Conservation (phyloP, 2,113 vertebrate species). For the Lucifuga dentata region DNA sequence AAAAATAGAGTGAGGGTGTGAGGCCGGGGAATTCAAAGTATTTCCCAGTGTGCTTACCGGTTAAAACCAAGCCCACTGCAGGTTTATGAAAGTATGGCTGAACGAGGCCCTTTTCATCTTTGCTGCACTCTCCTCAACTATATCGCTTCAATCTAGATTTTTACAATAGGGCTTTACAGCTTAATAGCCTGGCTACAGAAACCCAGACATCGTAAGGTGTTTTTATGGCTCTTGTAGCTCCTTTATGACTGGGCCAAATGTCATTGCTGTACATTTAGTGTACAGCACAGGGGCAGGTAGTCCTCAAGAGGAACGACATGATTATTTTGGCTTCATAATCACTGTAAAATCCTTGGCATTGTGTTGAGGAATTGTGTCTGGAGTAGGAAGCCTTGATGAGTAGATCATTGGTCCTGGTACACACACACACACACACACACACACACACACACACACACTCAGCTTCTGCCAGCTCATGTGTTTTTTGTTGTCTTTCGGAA, state of each 20-base stretch:
- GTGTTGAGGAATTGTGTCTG: slow-evolving; percentile 3
- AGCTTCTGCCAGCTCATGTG: slow-evolving; percentile 41
- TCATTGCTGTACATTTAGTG: slow-evolving; percentile 59
- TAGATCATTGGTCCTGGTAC: not conserved
- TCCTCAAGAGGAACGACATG: slow-evolving; percentile 1
- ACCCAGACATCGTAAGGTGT: slow-evolving; percentile 76
- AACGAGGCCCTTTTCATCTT: slow-evolving; percentile 64
- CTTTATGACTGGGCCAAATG: slow-evolving; percentile 72
- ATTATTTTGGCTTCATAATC: slow-evolving; percentile 31
- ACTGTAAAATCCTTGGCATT: not conserved
- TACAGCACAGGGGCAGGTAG: slow-evolving; percentile 36
- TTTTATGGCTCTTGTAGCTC: slow-evolving; percentile 69
- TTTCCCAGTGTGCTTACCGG: slow-evolving; percentile 57
- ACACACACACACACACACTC: slow-evolving; percentile 19
- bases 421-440: slow-evolving; percentile 17
- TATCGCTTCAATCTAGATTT: slow-evolving; percentile 65
- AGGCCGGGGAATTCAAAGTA: slow-evolving; percentile 73
- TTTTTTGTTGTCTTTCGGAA: slow-evolving; percentile 51
- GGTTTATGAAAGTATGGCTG: slow-evolving; percentile 63
- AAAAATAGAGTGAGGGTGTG: slow-evolving; percentile 68
- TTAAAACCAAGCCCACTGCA: slow-evolving; percentile 61
- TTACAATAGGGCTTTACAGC: slow-evolving; percentile 76
- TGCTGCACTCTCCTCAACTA: slow-evolving; percentile 45
- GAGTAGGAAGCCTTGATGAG: slow-evolving; percentile 9
- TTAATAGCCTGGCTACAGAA: slow-evolving; percentile 76